Evolutionary conservation across 2,888 invertebrate species (phyloP), one percentile per base, ranked within the genome.

Genomic region (Caenorhabditis parvicauda): DNA sequence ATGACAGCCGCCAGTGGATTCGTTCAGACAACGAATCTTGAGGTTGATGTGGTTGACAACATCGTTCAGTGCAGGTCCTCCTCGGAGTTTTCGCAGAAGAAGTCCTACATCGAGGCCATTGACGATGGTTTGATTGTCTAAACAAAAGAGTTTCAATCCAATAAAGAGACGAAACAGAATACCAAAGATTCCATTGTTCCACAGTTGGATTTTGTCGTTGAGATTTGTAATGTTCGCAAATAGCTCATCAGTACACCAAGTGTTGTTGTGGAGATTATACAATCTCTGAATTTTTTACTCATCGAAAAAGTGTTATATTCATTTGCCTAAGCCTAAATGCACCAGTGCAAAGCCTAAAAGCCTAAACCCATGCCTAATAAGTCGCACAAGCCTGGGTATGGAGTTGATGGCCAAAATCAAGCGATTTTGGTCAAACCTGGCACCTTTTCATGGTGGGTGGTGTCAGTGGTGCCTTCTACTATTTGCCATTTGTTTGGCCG

Each of bases 141-240:
- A 17, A 47, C 38, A 61, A 51, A 12, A 49, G 19, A 27, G 14
- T 21, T 21, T 25, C 6, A 24, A 6, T 3, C 21, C n/a, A 9
- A 5, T 19, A 37, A 9, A 24, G 22, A 35, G 2, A 24, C 6
- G 9, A 29, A 2, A 21, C 1, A 19, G 19, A 64, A 28, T 35
- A 66, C 66, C 56, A 25, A 67, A 70, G 6, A 67, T 53, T 42
- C 70, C 70, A 50, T 70, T 63, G 47, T 70, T 58, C 35, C 50
- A 67, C 48, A 61, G 45, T 41, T 67, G 52, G 29, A 61, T 63
- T 39, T 67, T 60, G 46, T 70, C 61, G 37, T 70, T 64, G 6
- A 70, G 58, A 19, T 24, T 45, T 3, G 21, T 49, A 14, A 50
- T 28, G 35, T 38, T 28, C 25, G 47, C 38, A 24, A 59, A 42